Conservation (phyloP, 1,140 invertebrate genomes). For the Camponotus floridanus region DNA sequence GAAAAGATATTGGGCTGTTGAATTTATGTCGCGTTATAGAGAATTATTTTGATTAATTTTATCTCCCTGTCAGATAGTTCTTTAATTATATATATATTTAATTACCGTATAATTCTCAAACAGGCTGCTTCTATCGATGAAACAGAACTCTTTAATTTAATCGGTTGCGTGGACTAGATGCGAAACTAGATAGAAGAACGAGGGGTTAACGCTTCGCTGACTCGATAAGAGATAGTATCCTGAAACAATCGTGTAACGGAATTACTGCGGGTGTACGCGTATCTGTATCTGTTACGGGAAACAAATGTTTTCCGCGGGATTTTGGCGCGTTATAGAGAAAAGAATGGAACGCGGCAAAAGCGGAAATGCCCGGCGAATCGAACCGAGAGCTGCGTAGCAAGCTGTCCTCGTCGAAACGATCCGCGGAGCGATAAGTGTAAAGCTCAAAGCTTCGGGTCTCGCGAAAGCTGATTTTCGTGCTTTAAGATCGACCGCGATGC, state of each 20-base stretch:
- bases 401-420: constrained; percentile 10
- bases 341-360: constrained; percentile 14
- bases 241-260: constrained; percentile 32
- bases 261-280: constrained; percentile 1
- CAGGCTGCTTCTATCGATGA: background rate
- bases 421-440: constrained; percentile 58
- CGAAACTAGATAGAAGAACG: constrained; percentile 30
- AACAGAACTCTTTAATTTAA: constrained; percentile 49
- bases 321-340: constrained; percentile 25
- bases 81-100: constrained; percentile 9
- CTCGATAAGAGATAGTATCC: constrained; percentile 38
- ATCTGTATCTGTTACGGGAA: constrained; percentile 29
- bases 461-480: constrained; percentile 57
- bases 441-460: constrained; percentile 39
- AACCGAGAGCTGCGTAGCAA: background rate
- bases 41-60: background rate
- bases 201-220: constrained; percentile 47
- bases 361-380: background rate
- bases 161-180: background rate
- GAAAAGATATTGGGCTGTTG: background rate
- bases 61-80: background rate
- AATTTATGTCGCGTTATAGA: background rate
- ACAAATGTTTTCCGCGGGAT: constrained; percentile 53
- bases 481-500: background rate
- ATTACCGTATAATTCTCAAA: constrained; percentile 15